phyloP scores from a whole-genome alignment of 2,888 invertebrate species.

The Habroteleia sp. region DNA sequence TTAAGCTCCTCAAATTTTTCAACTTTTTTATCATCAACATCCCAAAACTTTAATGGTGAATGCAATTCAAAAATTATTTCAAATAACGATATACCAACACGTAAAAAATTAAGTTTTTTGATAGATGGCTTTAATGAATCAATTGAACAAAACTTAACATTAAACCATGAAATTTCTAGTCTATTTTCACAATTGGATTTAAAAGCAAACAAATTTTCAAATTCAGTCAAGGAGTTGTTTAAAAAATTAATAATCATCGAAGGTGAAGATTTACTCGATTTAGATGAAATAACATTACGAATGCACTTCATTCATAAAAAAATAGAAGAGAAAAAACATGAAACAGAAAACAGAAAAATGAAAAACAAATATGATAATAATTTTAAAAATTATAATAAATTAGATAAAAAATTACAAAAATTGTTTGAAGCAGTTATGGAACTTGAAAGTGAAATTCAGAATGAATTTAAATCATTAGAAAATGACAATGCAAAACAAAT shows the following conservation, averaged over 20 bases:
- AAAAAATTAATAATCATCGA: constrained; percentile 70
- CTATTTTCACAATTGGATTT: constrained; percentile 70
- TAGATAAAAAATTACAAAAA: constrained; percentile 68
- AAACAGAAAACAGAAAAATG: constrained; percentile 68
- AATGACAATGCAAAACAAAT: constrained; percentile 67
- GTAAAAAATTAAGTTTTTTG: constrained; percentile 64
- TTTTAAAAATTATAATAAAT: constrained; percentile 65
- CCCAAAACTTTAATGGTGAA: background rate
- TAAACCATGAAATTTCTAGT: constrained; percentile 67
- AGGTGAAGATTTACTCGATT: constrained; percentile 69
- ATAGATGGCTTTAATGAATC: constrained; percentile 70
- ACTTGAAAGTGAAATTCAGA: constrained; percentile 63
- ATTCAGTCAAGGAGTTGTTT: constrained; percentile 69
- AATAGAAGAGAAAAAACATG: constrained; percentile 66
- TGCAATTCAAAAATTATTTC: background rate
- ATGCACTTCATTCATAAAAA: constrained; percentile 67
- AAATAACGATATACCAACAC: background rate
- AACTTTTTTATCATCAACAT: constrained; percentile 16
- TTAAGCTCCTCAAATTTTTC: constrained; percentile 5
- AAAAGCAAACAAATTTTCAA: constrained; percentile 68
- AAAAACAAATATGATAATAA: constrained; percentile 68
- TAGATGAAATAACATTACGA: constrained; percentile 67
- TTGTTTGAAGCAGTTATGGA: constrained; percentile 65
- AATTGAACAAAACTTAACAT: constrained; percentile 70
- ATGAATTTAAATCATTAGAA: constrained; percentile 62